Evolutionary conservation across 2,888 invertebrate species (phyloP).

Genomic region (Calameuta filiformis): DNA sequence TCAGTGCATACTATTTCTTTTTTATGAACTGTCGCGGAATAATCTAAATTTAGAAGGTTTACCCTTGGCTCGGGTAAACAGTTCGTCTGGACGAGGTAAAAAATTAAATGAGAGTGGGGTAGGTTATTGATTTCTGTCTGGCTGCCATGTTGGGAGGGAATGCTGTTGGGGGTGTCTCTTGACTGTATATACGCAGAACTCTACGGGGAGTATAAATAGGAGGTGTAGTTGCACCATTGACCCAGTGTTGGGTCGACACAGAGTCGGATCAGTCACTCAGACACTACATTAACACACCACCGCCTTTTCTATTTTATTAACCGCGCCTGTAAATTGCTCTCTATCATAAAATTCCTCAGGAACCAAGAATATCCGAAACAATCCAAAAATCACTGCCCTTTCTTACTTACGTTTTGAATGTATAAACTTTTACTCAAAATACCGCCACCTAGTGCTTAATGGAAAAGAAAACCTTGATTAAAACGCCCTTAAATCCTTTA

Average conservation of each 20-base stretch:
- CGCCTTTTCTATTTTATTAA: conserved; percentile 33
- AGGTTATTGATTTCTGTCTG: conserved; percentile 61
- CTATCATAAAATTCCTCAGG: conserved; percentile 1
- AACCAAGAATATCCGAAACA: conserved; percentile 35
- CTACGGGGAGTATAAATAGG: conserved; percentile 58
- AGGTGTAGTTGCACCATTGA: conserved; percentile 64
- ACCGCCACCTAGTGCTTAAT: background rate
- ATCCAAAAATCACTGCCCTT: conserved; percentile 53
- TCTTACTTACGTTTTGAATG: conserved; percentile 7
- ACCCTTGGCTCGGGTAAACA: background rate
- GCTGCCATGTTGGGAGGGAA: conserved; percentile 50
- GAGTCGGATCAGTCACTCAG: conserved; percentile 49
- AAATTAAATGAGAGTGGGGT: conserved; percentile 33
- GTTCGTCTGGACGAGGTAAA: background rate
- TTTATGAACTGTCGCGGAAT: background rate
- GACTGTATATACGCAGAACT: conserved; percentile 46
- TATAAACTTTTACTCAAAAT: background rate
- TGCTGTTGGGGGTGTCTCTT: conserved; percentile 54
- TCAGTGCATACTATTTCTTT: background rate
- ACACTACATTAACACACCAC: conserved; percentile 21
- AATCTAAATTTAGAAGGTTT: background rate
- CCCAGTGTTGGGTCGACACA: conserved; percentile 62
- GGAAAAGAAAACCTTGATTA: background rate
- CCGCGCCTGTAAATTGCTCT: background rate
- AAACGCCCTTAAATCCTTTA: background rate